These are phyloP conservation scores for Pseudoatta argentina DNA, from an alignment of 1,140 invertebrate genomes.

Conservation along the genomic window DNA sequence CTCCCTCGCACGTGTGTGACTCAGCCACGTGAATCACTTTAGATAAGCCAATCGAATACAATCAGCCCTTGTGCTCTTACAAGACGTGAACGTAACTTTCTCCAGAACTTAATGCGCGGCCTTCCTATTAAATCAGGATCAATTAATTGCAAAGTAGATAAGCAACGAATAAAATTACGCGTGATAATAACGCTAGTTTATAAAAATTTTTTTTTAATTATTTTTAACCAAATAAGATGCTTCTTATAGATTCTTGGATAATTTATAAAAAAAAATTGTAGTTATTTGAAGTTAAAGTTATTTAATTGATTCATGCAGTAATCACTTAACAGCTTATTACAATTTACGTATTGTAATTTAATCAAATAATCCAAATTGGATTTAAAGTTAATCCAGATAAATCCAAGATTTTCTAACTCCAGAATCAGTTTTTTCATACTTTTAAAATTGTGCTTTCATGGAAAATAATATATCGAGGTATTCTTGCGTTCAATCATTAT, in stretches of 20 bases:
- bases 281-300: too few species aligned
- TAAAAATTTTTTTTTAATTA: too few species aligned
- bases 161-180: neutral
- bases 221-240: too few species aligned
- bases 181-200: neutral
- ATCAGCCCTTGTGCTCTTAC: slow-evolving; percentile 55
- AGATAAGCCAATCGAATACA: slow-evolving; percentile 60
- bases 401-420: neutral
- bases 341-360: neutral
- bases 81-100: slow-evolving; percentile 48
- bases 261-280: too few species aligned
- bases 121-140: slow-evolving; percentile 32
- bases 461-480: neutral
- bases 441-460: neutral
- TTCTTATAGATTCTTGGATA: too few species aligned
- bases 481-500: neutral
- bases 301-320: too few species aligned
- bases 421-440: neutral
- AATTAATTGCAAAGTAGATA: slow-evolving; percentile 35
- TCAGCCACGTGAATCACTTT: slow-evolving; percentile 59
- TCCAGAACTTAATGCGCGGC: slow-evolving; percentile 6
- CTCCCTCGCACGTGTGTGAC: slow-evolving; percentile 49
- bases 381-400: slow-evolving; percentile 9
- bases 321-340: neutral
- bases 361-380: neutral